These are phyloP conservation scores for Drosophila sp. DNA, from an alignment of 1,140 invertebrate genomes.

Conservation along the genomic window DNA sequence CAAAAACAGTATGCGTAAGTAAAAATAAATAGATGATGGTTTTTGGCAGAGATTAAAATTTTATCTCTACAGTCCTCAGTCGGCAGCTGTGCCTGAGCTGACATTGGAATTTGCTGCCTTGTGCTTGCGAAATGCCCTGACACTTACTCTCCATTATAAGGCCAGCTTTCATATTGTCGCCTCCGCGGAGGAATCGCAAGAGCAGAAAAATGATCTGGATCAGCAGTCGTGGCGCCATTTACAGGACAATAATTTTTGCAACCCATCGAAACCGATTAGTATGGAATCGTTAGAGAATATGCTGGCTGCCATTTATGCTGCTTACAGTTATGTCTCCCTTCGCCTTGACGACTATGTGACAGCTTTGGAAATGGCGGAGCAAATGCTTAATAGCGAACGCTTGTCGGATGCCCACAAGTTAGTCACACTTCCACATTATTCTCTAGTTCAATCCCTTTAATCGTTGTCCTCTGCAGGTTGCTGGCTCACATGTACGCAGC, in stretches of 20 bases:
- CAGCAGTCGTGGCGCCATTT: constrained; percentile 69
- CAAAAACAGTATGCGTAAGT: constrained; percentile 62
- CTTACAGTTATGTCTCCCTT: constrained; percentile 92
- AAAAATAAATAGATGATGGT: not conserved
- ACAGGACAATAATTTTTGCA: constrained; percentile 82
- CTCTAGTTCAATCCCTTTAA: no score
- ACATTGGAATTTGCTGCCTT: constrained; percentile 95
- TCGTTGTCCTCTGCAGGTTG: constrained; percentile 85
- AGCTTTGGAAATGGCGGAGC: constrained; percentile 89
- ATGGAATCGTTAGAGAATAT: constrained; percentile 83
- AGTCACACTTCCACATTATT: not conserved
- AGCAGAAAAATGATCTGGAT: constrained; percentile 67
- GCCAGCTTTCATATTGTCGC: constrained; percentile 80
- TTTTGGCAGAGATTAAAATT: not conserved
- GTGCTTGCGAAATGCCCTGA: constrained; percentile 93
- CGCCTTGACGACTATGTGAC: constrained; percentile 92
- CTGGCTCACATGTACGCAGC: constrained; percentile 94
- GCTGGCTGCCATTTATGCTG: constrained; percentile 89
- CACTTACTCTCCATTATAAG: constrained; percentile 84
- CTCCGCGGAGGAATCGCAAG: constrained; percentile 77
- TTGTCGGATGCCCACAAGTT: constrained; percentile 81
- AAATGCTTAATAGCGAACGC: constrained; percentile 66
- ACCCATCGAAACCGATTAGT: constrained; percentile 82
- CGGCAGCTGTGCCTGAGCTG: constrained; percentile 91
- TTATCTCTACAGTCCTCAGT: constrained; percentile 85